These are phyloP conservation scores for Notodonta dromedarius DNA, from an alignment of 2,888 invertebrate species.

Conservation along the genomic window DNA sequence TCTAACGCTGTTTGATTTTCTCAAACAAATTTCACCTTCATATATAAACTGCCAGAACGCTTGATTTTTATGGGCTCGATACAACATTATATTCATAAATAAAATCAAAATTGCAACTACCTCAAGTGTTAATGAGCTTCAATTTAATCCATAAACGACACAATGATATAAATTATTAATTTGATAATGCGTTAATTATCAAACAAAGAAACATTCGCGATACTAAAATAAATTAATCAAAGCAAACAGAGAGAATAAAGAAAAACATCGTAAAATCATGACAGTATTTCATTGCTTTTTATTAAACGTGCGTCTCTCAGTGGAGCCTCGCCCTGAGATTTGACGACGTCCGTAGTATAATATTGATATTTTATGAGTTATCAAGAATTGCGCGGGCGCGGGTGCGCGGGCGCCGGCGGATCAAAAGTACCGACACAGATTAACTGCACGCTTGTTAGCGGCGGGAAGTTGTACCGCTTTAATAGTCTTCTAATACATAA, in stretches of 20 bases:
- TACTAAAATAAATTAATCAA: neutral
- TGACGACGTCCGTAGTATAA: constrained; percentile 18
- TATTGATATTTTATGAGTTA: constrained; percentile 42
- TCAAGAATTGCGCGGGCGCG: constrained; percentile 33
- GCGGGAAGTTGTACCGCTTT: constrained; percentile 1
- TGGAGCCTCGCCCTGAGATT: neutral
- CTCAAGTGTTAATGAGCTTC: neutral
- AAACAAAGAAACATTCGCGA: neutral
- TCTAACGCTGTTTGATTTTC: no score
- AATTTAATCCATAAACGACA: neutral
- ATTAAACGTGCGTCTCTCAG: constrained; percentile 5
- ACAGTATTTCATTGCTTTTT: neutral
- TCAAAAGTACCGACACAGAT: constrained; percentile 39
- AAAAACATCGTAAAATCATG: neutral
- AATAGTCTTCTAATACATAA: neutral
- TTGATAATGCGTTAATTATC: neutral
- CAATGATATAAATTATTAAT: neutral
- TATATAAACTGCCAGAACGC: no score
- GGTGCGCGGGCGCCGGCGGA: constrained; percentile 13
- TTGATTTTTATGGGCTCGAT: no score
- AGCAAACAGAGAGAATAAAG: neutral
- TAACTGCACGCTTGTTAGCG: constrained; percentile 25
- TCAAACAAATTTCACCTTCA: no score
- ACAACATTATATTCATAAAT: neutral
- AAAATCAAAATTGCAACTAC: neutral